Evolutionary conservation across 92 coral and sea anemone genomes (phyloP), one percentile per base, ranked within the genome.

Genomic region (Diadumene lineata): DNA sequence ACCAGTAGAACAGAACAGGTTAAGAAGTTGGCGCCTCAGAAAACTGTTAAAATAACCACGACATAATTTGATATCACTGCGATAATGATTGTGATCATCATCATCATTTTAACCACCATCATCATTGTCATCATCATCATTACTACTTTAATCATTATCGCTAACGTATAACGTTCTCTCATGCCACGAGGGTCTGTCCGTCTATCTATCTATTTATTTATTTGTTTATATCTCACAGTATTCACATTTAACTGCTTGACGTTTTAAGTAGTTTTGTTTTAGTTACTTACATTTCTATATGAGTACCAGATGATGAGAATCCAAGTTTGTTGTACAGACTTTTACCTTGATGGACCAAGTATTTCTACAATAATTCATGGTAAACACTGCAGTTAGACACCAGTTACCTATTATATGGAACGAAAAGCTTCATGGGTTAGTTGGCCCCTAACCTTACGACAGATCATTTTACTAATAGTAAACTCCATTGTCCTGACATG

Each of bases 241-340:
- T n/a, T n/a, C n/a, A n/a, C n/a, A n/a, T n/a, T n/a, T n/a, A n/a
- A n/a, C n/a, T n/a, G n/a, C n/a, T n/a, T n/a, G n/a, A n/a, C n/a
- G n/a, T n/a, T n/a, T n/a, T n/a, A n/a, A n/a, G n/a, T n/a, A n/a
- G n/a, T n/a, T n/a, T n/a, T n/a, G n/a, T n/a, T n/a, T n/a, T n/a
- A n/a, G n/a, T n/a, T n/a, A 33, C 87, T 87, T 60, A 81, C 96
- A 56, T 83, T 30, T 90, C 87, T 19, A 83, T 56, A 60, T 84
- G 87, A 57, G 69, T 43, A 33, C 89, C 96, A 19, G 50, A 46
- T 70, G 88, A 87, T 2, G 33, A 34, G 61, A 90, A 90, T 1
- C 92, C 92, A 58, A 90, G 85, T 18, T 57, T 75, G 11, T 68
- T 23, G 60, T 87, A 88, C 72, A 60, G 84, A 34, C 78, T 67